Base-by-base conservation (phyloP, 1,140 invertebrate genomes). In the Drosophila murphyi region DNA sequence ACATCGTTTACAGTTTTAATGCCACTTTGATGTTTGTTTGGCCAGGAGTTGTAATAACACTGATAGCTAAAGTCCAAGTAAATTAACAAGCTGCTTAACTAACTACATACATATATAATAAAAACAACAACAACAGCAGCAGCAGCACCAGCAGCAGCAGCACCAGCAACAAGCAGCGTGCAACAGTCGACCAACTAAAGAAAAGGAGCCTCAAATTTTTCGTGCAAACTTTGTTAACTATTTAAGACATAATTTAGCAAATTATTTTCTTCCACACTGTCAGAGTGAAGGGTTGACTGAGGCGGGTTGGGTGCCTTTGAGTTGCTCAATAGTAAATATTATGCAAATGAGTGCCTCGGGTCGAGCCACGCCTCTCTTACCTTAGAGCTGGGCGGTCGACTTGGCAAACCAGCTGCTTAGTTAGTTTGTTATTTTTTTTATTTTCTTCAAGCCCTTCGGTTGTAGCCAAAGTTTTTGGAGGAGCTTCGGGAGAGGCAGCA, bases 171-270 rank as follows among this genome's bases (percentile, higher is more conserved):
- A 57, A 39, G 43, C 50, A 56, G 28, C 61, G 51, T 56, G 70
- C 59, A 76, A 65, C 73, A 78, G 32, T 50, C 45, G 54, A 52
- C 45, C 45, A 47, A 50, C 41, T 56, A 31, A 69, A 54, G 62
- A 77, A 76, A 71, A 72, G 61, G 57, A 67, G 51, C 57, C 69
- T 68, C 43, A 77, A 78, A 65, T 83, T 59, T 78, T 78, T 88
- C 73, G 85, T 80, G 80, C 80, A 73, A 89, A 90, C 85, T 89
- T 89, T 75, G 77, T 85, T 89, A 88, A 88, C 85, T 89, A 89
- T 88, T 90, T 89, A 90, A 89, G 86, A 89, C 86, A 90, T 85
- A 85, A 89, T 89, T 90, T 85, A 73, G 86, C 80, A 90, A 88
- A 88, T 88, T 89, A 90, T 85, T 89, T 89, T 89, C 69, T 79